phyloP scores from a whole-genome alignment of 2,113 vertebrate genomes.

The Thunnus thynnus region DNA sequence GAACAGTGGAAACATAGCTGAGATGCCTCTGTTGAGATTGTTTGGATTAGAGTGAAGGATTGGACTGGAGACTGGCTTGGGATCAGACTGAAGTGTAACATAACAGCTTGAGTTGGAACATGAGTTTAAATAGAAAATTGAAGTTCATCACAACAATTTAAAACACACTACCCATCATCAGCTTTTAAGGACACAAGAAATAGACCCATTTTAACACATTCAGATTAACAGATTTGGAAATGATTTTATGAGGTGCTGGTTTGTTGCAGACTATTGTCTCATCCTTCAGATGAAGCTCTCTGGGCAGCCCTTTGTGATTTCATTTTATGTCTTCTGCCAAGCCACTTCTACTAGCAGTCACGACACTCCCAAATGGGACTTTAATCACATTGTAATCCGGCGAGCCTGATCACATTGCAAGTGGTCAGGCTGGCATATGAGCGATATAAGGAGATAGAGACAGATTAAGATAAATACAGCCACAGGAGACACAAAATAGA shows the following conservation, averaged over 20 bases:
- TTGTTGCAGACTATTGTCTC: not conserved
- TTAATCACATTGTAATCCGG: slow-evolving; percentile 36
- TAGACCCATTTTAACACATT: not conserved
- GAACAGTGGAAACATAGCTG: slow-evolving; percentile 44
- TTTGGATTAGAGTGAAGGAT: slow-evolving; percentile 46
- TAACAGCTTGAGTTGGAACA: not conserved
- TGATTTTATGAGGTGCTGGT: not conserved
- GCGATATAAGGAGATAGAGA: slow-evolving; percentile 16
- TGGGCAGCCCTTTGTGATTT: not conserved
- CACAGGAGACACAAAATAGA: not conserved
- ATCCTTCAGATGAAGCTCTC: slow-evolving; percentile 2
- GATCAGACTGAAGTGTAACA: not conserved
- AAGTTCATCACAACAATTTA: not conserved
- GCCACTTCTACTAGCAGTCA: slow-evolving; percentile 13
- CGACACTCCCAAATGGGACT: slow-evolving; percentile 9
- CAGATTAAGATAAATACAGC: slow-evolving; percentile 29
- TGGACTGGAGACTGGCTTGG: not conserved
- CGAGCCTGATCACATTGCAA: slow-evolving; percentile 17
- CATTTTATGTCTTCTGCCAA: not conserved
- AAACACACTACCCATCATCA: not conserved
- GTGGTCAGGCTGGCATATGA: slow-evolving; percentile 25
- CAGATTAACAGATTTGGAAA: not conserved
- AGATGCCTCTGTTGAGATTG: slow-evolving; percentile 38
- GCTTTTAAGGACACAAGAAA: not conserved
- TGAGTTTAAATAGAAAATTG: not conserved